phyloP scores from a whole-genome alignment of 2,113 vertebrate species.

The Carlito syrichta region DNA sequence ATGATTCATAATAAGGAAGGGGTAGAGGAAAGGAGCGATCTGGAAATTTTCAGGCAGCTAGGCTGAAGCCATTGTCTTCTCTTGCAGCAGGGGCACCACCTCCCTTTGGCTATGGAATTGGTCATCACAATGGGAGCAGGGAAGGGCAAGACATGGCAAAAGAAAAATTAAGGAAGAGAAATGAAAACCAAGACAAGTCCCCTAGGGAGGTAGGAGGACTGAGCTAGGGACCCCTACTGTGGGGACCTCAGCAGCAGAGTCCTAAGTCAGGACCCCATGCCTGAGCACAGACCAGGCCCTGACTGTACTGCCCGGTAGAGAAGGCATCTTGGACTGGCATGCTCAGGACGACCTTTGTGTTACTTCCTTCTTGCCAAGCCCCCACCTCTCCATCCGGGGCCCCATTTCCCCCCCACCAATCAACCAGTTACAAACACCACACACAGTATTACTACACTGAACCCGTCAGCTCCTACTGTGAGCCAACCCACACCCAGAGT shows the following conservation, averaged over 20 bases:
- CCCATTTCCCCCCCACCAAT: constrained; percentile 55
- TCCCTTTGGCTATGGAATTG: neutral
- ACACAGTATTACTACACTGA: constrained; percentile 70
- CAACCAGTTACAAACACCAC: constrained; percentile 72
- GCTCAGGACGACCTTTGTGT: neutral
- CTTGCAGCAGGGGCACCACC: neutral
- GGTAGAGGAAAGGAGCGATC: neutral
- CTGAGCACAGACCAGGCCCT: constrained; percentile 4
- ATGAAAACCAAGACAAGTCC: neutral
- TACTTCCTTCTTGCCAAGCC: constrained; percentile 50
- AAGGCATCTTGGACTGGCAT: constrained; percentile 44
- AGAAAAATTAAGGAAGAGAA: neutral
- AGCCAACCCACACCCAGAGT: constrained; percentile 31
- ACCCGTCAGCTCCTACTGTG: constrained; percentile 21
- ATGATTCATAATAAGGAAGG: neutral
- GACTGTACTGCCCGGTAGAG: neutral
- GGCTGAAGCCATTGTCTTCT: neutral
- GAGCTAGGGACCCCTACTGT: neutral
- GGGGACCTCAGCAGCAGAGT: neutral
- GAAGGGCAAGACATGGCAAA: constrained; percentile 37
- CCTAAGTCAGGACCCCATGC: neutral
- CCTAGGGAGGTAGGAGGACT: constrained; percentile 28
- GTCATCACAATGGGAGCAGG: neutral
- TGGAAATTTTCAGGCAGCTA: neutral
- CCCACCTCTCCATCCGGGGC: constrained; percentile 21